Percentiles rank a stretch among this genome's conserved stretches.
Conservation (phyloP, 2,888 invertebrate genomes). For the Cecidostiba fungosa region DNA sequence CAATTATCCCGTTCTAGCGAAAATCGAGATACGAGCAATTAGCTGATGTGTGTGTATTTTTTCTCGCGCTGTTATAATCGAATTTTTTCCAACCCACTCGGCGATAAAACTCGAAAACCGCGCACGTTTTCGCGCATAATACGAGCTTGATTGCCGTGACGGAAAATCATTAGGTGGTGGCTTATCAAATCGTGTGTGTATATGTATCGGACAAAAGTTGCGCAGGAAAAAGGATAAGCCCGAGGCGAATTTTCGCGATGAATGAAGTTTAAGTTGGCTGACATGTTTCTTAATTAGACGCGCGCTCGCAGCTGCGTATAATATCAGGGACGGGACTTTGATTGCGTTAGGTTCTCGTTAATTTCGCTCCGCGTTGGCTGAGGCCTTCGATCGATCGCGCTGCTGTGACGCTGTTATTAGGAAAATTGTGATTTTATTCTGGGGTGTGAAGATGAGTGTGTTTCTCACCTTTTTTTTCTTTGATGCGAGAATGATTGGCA, state of each 20-base stretch:
- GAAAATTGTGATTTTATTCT: neutral
- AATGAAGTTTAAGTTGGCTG: conserved; percentile 56
- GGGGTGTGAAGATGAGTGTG: neutral
- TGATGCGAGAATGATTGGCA: neutral
- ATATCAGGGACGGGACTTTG: conserved; percentile 63
- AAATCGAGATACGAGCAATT: neutral
- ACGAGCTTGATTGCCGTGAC: neutral
- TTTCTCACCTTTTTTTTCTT: neutral
- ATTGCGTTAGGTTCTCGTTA: conserved; percentile 66
- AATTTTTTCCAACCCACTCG: neutral
- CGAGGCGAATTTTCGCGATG: conserved; percentile 56
- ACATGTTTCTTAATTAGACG: conserved; percentile 61
- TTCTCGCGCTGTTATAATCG: neutral
- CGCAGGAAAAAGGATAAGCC: neutral
- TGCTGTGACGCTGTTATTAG: neutral
- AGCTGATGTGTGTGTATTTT: neutral
- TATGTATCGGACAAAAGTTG: neutral
- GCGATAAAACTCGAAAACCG: neutral
- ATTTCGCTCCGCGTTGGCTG: conserved; percentile 48
- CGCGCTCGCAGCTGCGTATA: conserved; percentile 23
- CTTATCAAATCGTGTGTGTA: neutral
- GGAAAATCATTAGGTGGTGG: conserved; percentile 24
- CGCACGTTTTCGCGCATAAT: neutral
- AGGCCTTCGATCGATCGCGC: conserved; percentile 3
- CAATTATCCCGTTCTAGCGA: conserved; percentile 27